A percentile compares a stretch with the other conserved stretches of the same genome.
Conservation (phyloP, 2,113 vertebrate species). For the Charina bottae region DNA sequence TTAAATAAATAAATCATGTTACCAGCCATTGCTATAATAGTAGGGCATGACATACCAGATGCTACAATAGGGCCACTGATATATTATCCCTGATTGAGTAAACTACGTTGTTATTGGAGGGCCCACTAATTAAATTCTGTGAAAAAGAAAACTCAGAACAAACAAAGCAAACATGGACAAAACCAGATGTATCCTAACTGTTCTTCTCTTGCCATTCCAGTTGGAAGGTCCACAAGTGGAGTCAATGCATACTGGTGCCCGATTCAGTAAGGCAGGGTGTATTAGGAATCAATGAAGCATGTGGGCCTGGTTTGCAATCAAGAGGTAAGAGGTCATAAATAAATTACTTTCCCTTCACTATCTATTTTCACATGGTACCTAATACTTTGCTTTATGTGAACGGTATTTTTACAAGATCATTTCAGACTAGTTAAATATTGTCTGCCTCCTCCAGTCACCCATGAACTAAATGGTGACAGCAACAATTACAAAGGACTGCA, state of each 20-base stretch:
- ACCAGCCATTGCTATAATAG: neutral
- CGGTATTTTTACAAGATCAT: neutral
- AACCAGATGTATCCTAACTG: neutral
- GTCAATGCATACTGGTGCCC: constrained; percentile 85
- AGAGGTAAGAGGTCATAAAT: constrained; percentile 79
- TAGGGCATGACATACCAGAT: neutral
- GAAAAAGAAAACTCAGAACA: neutral
- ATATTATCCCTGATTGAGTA: neutral
- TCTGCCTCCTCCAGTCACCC: neutral
- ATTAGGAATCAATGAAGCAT: constrained; percentile 77
- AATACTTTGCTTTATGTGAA: neutral
- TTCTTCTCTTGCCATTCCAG: constrained; percentile 66
- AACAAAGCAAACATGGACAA: neutral
- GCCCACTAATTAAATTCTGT: neutral
- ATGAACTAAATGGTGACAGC: neutral
- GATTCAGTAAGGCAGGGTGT: constrained; percentile 78
- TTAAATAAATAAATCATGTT: too few relatives aligned
- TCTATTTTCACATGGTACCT: neutral
- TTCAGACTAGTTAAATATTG: neutral
- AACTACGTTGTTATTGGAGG: neutral
- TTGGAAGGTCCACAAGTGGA: constrained; percentile 90
- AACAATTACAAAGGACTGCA: neutral
- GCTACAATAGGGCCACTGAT: neutral
- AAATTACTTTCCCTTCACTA: neutral
- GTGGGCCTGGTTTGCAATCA: constrained; percentile 89